Base-by-base conservation (phyloP, 1,140 invertebrate species). In the Ruditapes philippinarum region DNA sequence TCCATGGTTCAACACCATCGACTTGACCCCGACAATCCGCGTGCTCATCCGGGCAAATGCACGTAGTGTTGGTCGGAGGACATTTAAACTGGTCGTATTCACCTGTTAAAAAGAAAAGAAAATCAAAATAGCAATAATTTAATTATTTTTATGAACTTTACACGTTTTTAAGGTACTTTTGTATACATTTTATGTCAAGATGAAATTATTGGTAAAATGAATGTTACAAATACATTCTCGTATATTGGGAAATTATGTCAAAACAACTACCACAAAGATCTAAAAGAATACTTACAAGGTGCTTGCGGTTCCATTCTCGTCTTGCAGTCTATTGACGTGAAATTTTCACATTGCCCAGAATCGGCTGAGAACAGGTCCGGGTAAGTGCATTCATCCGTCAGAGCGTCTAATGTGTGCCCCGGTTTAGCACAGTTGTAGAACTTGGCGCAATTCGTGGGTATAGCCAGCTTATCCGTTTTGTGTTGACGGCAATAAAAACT, bases 261-360 rank as follows among this genome's bases (percentile, higher is more conserved):
- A 7, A 49, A 49, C 45, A 49, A 49, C 45, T 11, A 49, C 45
- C 7, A 49, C 45, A 49, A 49, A 17, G 45, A 49, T 49, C 7
- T 11, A 7, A 49, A 49, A 7, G 17, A 49, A 7, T 49, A 90
- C 92, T 88, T 84, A 94, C 93, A 94, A n/a, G 92, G 92, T 42
- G 91, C 91, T n/a, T 90, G 82, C 0, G 92, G 92, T 65, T 94
- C 92, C 62, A 68, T 73, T 74, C 92, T 93, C 25, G 60, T 76
- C 22, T 87, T 87, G 91, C 93, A 94, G 3, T 90, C 68, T 0
- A 94, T 92, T 54, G 25, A 49, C 0, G 68, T 49, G 85, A 91
- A 92, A 65, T 88, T 82, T 49, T 93, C 89, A 89, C 93, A 94
- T 22, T 78, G 42, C 22, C 79, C 76, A 25, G 73, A 85, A 0